Conservation (phyloP, 2,888 invertebrate species). For the Cantharis flavilabris region DNA sequence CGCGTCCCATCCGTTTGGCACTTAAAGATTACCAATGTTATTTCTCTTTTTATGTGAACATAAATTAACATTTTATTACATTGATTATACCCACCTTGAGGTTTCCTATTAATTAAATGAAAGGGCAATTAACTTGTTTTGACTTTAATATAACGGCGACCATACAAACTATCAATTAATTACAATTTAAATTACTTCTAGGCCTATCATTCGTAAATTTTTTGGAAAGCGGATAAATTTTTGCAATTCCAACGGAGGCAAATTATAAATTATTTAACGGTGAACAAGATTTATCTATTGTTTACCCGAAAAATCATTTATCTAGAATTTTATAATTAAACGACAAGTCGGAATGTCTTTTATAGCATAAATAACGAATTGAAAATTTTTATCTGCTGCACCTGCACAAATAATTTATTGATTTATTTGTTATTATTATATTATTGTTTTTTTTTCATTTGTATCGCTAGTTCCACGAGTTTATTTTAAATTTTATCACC, state of each 20-base stretch:
- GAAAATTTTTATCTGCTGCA: not conserved
- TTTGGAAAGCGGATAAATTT: not conserved
- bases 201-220: not conserved
- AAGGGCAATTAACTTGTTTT: not conserved
- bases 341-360: not conserved
- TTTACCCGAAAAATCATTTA: not conserved
- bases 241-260: not conserved
- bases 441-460: not conserved
- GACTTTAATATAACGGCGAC: not conserved
- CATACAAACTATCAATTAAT: not conserved
- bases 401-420: not conserved
- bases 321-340: not conserved
- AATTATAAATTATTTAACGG: not conserved
- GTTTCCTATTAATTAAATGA: not conserved
- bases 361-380: not conserved
- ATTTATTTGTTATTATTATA: not conserved
- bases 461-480: conserved; percentile 9
- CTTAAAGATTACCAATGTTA: not conserved
- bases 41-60: not conserved
- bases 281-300: not conserved
- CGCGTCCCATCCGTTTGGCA: not conserved
- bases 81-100: not conserved
- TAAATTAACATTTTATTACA: not conserved
- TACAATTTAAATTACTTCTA: not conserved
- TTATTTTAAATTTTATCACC: conserved; percentile 2